These are phyloP conservation scores for Apamea anceps DNA, from an alignment of 2,888 invertebrate species.

Conservation along the genomic window DNA sequence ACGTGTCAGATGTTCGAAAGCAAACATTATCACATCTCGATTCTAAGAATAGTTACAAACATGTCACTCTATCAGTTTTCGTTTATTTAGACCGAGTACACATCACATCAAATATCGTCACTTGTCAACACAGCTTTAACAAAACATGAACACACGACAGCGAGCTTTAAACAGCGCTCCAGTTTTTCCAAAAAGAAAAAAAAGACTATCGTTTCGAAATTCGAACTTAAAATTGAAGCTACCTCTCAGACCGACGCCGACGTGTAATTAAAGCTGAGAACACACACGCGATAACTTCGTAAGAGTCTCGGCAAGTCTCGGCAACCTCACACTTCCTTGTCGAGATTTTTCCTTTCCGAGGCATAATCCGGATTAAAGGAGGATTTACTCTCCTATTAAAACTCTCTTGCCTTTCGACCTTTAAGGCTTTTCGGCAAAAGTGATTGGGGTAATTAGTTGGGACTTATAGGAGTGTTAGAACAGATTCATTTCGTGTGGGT, in stretches of 20 bases:
- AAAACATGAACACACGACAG: conserved; percentile 21
- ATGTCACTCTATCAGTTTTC: conserved; percentile 27
- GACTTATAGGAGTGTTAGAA: conserved; percentile 50
- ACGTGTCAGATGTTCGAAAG: conserved; percentile 10
- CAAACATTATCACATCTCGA: conserved; percentile 12
- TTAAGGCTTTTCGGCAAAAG: conserved; percentile 65
- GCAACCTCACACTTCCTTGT: conserved; percentile 56
- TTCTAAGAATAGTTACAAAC: conserved; percentile 39
- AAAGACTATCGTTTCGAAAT: conserved; percentile 4
- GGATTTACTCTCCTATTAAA: conserved; percentile 75
- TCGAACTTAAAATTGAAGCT: conserved; percentile 37
- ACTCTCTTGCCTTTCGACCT: conserved; percentile 68
- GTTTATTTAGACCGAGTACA: conserved; percentile 33
- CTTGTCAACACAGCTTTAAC: conserved; percentile 33
- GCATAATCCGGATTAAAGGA: conserved; percentile 65
- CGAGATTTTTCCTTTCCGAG: conserved; percentile 53
- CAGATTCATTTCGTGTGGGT: conserved; percentile 46
- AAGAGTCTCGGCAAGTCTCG: conserved; percentile 45
- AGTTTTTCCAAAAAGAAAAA: conserved; percentile 6
- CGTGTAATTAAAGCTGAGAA: conserved; percentile 63
- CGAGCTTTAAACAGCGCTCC: conserved; percentile 1
- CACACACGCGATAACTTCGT: conserved; percentile 58
- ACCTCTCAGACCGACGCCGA: conserved; percentile 41
- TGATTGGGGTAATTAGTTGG: conserved; percentile 61
- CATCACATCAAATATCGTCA: conserved; percentile 20